A percentile compares a stretch with the other conserved stretches of the same genome.
Conservation (phyloP, 1,140 invertebrate genomes). For the Choristoneura fumiferana region DNA sequence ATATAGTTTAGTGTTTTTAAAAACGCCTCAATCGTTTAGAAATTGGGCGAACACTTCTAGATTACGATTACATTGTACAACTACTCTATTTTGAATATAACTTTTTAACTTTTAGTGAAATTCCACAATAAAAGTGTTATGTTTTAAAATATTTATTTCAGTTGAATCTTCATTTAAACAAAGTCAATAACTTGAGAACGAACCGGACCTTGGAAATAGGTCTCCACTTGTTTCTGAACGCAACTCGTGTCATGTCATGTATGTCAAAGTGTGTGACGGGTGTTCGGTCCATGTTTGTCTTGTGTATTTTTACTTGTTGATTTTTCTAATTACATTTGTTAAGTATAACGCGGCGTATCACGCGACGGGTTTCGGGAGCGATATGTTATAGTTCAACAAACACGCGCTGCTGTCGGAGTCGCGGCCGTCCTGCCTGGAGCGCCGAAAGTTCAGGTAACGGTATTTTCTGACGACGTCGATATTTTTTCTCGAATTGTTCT, state of each 20-base stretch:
- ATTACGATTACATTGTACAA: too few species aligned
- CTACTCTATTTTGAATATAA: too few species aligned
- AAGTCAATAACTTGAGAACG: not conserved
- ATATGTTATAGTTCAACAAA: conserved; percentile 51
- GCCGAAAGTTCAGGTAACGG: conserved; percentile 67
- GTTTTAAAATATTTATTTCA: too few species aligned
- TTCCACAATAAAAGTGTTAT: too few species aligned
- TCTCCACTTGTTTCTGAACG: conserved; percentile 35
- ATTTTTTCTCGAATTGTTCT: conserved; percentile 24
- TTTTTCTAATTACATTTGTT: conserved; percentile 56
- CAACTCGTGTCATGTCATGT: conserved; percentile 44
- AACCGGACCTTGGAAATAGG: not conserved
- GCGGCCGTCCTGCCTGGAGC: conserved; percentile 35
- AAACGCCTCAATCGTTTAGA: too few species aligned
- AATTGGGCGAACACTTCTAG: too few species aligned
- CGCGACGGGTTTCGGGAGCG: conserved; percentile 34
- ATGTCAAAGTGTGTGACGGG: conserved; percentile 64
- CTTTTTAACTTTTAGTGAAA: too few species aligned
- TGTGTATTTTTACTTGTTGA: conserved; percentile 71
- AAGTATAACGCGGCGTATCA: conserved; percentile 48
- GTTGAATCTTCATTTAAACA: too few species aligned
- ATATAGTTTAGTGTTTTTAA: too few species aligned
- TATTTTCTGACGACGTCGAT: conserved; percentile 69
- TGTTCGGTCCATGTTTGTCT: conserved; percentile 56
- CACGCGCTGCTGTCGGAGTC: conserved; percentile 35